Percentiles rank a stretch among this genome's conserved stretches.
Evolutionary conservation across 2,888 invertebrate genomes (phyloP).

Genomic region (Cepaea hortensis): DNA sequence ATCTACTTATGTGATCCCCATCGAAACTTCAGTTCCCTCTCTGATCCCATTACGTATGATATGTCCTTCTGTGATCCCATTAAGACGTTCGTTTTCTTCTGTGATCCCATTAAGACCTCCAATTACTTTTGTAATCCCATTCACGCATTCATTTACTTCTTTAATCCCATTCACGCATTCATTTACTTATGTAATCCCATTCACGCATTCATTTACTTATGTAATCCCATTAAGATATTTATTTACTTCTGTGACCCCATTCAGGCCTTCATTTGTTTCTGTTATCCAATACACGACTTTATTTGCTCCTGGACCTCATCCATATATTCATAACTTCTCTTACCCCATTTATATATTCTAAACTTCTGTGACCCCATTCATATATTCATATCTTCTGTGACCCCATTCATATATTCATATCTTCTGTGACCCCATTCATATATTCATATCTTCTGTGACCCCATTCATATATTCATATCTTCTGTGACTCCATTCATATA

Average conservation of each 20-base stretch:
- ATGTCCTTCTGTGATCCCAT: background rate
- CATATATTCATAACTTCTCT: too few species aligned
- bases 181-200: background rate
- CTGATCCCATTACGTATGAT: background rate
- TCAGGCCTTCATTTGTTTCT: background rate
- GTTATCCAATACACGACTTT: background rate
- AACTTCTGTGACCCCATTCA: too few species aligned
- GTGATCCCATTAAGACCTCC: background rate
- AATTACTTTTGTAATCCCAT: background rate
- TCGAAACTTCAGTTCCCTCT: background rate
- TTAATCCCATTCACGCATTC: background rate
- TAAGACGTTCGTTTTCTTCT: background rate
- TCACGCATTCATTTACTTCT: background rate
- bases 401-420: too few species aligned
- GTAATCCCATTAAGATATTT: background rate
- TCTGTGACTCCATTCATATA: too few species aligned
- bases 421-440: too few species aligned
- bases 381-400: too few species aligned
- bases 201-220: background rate
- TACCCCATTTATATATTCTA: too few species aligned
- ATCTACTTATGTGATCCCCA: background rate
- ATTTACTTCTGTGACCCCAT: background rate
- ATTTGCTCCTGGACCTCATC: background rate
- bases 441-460: too few species aligned
- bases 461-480: too few species aligned